Base-by-base conservation (phyloP, 2,888 invertebrate genomes). In the Andrena camellia region DNA sequence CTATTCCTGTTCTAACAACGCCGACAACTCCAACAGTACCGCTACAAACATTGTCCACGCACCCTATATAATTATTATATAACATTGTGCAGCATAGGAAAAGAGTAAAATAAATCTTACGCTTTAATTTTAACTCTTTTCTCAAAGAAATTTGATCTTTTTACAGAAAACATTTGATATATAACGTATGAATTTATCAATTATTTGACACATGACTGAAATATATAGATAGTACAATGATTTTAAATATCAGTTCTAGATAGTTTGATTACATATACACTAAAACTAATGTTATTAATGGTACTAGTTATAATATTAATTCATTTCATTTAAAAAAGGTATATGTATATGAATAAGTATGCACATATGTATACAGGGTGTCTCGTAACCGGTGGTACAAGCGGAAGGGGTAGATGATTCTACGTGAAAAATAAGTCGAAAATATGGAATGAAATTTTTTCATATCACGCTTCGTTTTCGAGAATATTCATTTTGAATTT, bases 11-110 rank as follows among this genome's bases (percentile, higher is more conserved):
- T 13, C 86, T 92, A 26, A 84, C 91, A 17, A 88, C 91, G 1
- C 90, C 92, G 48, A 81, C 91, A 29, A 88, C 92, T 23, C 90
- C 92, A 23, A 89, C 92, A 64, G 89, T 90, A 83, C 88, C 83
- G 1, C 78, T 86, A 69, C 89, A 88, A 57, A 84, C 89, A 52
- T 57, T 90, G 68, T 76, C 89, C 42, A 87, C 86, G 13, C 89
- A 89, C 81, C 86, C 90, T 29, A 84, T 89, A 66, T 89, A 89
- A 90, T 80, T 79, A 64, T 68, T 66, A 69, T 67, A 52, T 10
- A 26, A 68, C 59, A 26, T 62, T 66, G 4, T 23, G 59, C 26
- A 26, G 59, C 52, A 7, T 73, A 42, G n/a, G 63, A 29, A 42
- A 60, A 35, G 66, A 50, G 75, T 42, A 60, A 59, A 64, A 74